These are phyloP conservation scores for Scaptomyza graminum DNA, from an alignment of 1,140 invertebrate species.

Conservation along the genomic window DNA sequence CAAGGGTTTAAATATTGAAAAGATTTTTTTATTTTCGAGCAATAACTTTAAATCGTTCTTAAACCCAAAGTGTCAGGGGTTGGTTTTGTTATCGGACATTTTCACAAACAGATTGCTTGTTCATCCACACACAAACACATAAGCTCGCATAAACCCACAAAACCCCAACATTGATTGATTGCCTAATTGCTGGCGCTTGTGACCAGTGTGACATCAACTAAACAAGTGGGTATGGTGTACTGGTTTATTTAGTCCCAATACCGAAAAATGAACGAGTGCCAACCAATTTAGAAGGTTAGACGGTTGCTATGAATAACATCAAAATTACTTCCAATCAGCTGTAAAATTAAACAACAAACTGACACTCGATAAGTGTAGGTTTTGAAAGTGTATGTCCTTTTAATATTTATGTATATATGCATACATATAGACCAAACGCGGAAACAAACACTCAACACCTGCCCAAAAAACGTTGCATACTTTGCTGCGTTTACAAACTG, in stretches of 20 bases:
- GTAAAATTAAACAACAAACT: conserved; percentile 3
- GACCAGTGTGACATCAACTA: background rate
- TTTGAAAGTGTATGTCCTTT: background rate
- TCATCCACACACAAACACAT: background rate
- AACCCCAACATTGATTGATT: conserved; percentile 28
- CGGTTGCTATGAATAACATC: conserved; percentile 4
- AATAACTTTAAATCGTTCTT: background rate
- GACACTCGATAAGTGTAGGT: background rate
- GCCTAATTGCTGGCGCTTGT: conserved; percentile 11
- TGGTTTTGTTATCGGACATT: background rate
- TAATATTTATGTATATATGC: background rate
- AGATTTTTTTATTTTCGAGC: background rate
- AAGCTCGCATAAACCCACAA: background rate
- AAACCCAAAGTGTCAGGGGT: conserved; percentile 5
- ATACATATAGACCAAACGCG: background rate
- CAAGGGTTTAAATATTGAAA: background rate
- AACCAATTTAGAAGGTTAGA: conserved; percentile 3
- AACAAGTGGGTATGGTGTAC: background rate
- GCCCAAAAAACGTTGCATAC: conserved; percentile 33
- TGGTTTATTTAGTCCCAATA: background rate
- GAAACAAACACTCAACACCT: background rate
- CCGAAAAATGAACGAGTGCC: background rate
- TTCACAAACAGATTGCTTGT: background rate
- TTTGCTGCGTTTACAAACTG: conserved; percentile 28
- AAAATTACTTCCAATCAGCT: conserved; percentile 35